Evolutionary conservation across 2,113 vertebrate species (phyloP).

Genomic region (Cettia cetti): DNA sequence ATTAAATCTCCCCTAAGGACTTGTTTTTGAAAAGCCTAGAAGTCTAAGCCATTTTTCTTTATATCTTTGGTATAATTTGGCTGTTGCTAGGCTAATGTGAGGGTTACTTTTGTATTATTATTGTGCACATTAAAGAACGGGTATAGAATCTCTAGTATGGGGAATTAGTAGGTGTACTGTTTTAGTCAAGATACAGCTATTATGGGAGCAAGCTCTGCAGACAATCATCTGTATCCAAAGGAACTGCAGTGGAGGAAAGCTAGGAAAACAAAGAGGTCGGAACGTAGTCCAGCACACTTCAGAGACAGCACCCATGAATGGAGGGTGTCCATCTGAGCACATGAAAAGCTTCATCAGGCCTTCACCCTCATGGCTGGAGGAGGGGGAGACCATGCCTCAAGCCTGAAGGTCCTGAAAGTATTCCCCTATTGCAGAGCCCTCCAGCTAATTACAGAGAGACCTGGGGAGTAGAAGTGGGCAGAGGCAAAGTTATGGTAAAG

Average conservation of each 20-base stretch:
- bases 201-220: neutral
- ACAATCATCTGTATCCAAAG: neutral
- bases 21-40: conserved; percentile 6
- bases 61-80: neutral
- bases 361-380: neutral
- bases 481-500: neutral
- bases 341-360: neutral
- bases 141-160: neutral
- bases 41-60: neutral
- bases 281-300: neutral
- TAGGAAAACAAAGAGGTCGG: neutral
- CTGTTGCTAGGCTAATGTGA: neutral
- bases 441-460: neutral
- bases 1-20: neutral
- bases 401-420: neutral
- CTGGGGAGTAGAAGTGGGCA: neutral
- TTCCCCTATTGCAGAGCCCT: neutral
- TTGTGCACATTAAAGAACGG: neutral
- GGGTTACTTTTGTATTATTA: neutral
- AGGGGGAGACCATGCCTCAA: neutral
- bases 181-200: neutral
- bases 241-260: neutral
- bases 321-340: neutral
- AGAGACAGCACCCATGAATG: accelerated
- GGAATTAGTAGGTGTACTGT: neutral